phyloP scores from a whole-genome alignment of 2,888 invertebrate species.

The Eupithecia insigniata region DNA sequence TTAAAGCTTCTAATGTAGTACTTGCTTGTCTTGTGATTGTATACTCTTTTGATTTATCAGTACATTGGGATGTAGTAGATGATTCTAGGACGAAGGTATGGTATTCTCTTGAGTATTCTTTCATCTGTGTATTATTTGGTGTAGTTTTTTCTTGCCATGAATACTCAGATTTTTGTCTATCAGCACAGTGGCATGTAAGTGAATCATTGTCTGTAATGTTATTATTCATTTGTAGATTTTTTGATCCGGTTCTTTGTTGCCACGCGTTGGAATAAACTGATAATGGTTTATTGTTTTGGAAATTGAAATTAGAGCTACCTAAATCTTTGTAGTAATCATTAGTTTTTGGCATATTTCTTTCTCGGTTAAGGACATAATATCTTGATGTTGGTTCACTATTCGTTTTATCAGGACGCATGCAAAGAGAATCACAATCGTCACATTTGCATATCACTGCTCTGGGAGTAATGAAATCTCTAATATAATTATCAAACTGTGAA shows the following conservation, averaged over 20 bases:
- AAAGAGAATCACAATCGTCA: not conserved
- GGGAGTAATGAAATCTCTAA: not conserved
- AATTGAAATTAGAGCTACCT: not conserved
- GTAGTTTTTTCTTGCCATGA: not conserved
- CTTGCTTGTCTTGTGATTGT: not conserved
- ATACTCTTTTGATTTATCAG: not conserved
- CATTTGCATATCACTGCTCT: not conserved
- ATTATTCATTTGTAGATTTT: not conserved
- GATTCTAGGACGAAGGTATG: not conserved
- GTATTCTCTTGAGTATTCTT: not conserved
- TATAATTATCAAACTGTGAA: not conserved
- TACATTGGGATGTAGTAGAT: not conserved
- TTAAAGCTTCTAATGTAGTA: not conserved
- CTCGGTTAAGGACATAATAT: not conserved
- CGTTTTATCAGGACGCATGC: not conserved
- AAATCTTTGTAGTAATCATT: not conserved
- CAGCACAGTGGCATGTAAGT: not conserved
- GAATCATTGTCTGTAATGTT: not conserved
- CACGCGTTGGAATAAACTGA: not conserved
- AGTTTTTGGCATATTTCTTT: not conserved
- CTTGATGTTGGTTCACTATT: not conserved
- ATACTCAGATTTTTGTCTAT: not conserved
- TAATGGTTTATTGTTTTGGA: not conserved
- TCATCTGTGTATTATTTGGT: not conserved
- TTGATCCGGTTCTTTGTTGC: not conserved